Evolutionary conservation across 1,140 invertebrate species (phyloP), one percentile per base, ranked within the genome.

Genomic region (Planococcus citri): DNA sequence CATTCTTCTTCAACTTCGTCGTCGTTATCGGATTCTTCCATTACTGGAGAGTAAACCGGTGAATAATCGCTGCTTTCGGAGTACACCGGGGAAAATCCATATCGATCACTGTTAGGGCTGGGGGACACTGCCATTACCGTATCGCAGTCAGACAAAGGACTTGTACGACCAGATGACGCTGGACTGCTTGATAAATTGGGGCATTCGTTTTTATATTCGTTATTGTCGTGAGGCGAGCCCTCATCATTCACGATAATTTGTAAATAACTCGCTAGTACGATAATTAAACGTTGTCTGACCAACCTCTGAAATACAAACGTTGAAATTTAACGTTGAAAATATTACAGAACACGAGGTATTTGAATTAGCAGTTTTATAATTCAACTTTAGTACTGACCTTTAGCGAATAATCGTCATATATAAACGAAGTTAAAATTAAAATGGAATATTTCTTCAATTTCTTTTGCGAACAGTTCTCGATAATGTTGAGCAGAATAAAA

Each of bases 391-490:
- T 25, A 64, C 60, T 24, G 10, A 64, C 60, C 60, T 17, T 22
- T 9, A 64, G 25, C 4, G 60, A 64, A 25, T 64, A 25, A 24
- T 64, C 20, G 25, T 64, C 60, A 20, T 64, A 64, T 14, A 64
- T 64, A 17, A 64, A 64, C 24, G 60, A 64, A 24, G 22, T 25
- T 1, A 64, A 17, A 64, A 64, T 64, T 17, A 64, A 64, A 25
- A 64, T 20, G 10, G 60, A 64, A 27, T 64, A 64, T 27, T 64
- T 64, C 17, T 64, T 64, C 10, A 64, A 64, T 64, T 64, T 64
- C 21, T 4, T 27, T 4, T 9, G 20, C 2, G 60, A 24, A 4
- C 10, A 64, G 24, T 64, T 64, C 24, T 64, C 60, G 24, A 22
- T 9, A 9, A 64, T 64, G 24, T 64, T 25, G 10, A 64, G 60